Evolutionary conservation across 2,888 invertebrate genomes (phyloP).

Genomic region (Oasisia sp.): DNA sequence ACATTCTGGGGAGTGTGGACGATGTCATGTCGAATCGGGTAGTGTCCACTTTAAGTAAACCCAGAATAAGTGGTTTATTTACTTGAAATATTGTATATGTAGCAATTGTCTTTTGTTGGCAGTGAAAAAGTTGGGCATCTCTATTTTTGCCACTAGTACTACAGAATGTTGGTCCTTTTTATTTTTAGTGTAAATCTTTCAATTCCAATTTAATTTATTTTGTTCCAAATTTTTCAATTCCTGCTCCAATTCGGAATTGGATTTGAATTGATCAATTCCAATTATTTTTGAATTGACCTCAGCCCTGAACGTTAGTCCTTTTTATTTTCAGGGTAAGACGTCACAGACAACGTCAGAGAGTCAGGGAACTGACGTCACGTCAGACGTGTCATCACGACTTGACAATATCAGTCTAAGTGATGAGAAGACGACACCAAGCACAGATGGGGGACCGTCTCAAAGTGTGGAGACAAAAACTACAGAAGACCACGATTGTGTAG

Average conservation of each 20-base stretch:
- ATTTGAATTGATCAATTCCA: too few species aligned
- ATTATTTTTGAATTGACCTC: too few species aligned
- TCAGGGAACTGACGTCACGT: slow-evolving; percentile 17
- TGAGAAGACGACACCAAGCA: not conserved
- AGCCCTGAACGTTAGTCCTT: too few species aligned
- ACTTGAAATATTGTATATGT: too few species aligned
- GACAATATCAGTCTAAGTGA: not conserved
- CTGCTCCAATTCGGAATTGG: too few species aligned
- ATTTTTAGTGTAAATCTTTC: not conserved
- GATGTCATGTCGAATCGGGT: too few species aligned
- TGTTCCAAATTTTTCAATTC: too few species aligned
- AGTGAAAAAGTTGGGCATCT: not conserved
- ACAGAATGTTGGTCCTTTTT: not conserved
- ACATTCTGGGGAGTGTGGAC: too few species aligned
- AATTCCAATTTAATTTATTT: too few species aligned
- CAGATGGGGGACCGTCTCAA: not conserved
- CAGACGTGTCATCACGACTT: slow-evolving; percentile 27
- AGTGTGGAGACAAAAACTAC: not conserved
- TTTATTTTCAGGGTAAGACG: not conserved
- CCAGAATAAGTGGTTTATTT: too few species aligned
- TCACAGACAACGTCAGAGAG: slow-evolving; percentile 43
- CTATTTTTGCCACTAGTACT: not conserved
- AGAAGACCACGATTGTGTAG: not conserved
- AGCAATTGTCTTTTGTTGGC: too few species aligned
- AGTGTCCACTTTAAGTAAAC: too few species aligned